Conservation (phyloP, 2,797 vertebrate species). For the Acrossocheilus wenchowensis region DNA sequence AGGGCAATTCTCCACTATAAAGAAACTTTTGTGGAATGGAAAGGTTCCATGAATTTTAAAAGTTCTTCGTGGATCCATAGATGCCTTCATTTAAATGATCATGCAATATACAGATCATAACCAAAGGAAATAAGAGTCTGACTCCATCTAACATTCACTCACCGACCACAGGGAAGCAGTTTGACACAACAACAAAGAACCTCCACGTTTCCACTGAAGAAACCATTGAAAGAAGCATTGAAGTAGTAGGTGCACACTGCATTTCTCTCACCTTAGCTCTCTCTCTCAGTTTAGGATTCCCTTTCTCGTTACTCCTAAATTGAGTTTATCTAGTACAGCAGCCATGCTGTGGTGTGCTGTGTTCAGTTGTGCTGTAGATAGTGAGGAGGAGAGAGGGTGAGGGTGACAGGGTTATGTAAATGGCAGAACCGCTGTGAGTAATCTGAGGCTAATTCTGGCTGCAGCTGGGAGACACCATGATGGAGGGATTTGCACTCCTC, state of each 20-base stretch:
- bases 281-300: background rate
- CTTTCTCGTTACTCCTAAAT: background rate
- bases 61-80: background rate
- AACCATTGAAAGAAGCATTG: background rate
- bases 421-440: slow-evolving; percentile 31
- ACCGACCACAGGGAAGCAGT: background rate
- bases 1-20: background rate
- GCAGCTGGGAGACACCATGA: slow-evolving; percentile 29
- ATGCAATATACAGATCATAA: background rate
- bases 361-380: background rate
- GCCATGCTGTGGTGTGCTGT: background rate
- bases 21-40: background rate
- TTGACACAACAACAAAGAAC: background rate
- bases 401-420: slow-evolving; percentile 18
- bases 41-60: background rate
- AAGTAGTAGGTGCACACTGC: background rate
- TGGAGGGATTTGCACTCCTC: slow-evolving; percentile 39
- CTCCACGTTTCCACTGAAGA: background rate
- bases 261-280: slow-evolving; percentile 6
- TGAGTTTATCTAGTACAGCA: background rate
- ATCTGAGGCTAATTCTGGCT: slow-evolving; percentile 49
- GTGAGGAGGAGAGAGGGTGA: background rate
- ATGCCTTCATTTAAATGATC: background rate
- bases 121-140: background rate
- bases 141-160: too few species aligned